These are phyloP conservation scores for Cricetomys ansorgei DNA, from an alignment of 2,113 vertebrate species.

Conservation along the genomic window DNA sequence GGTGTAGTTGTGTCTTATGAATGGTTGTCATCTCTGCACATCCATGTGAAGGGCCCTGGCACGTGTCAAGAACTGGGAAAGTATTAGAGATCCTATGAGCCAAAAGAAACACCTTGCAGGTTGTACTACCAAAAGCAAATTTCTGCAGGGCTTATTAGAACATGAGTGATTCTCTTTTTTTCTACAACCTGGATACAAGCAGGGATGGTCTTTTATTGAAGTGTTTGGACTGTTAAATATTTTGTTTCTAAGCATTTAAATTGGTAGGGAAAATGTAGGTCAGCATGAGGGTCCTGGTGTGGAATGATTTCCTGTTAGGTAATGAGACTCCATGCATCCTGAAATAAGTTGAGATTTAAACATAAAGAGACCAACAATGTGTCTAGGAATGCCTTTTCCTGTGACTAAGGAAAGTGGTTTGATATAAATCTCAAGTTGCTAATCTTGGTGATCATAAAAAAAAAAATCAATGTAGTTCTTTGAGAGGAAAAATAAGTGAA, in stretches of 20 bases:
- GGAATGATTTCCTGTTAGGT: conserved; percentile 16
- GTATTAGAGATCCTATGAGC: neutral
- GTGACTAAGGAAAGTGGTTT: neutral
- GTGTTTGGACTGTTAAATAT: neutral
- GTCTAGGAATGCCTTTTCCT: neutral
- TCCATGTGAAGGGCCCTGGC: conserved; percentile 11
- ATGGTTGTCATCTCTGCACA: neutral
- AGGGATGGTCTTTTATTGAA: neutral
- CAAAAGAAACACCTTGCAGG: conserved; percentile 10
- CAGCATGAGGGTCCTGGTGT: conserved; percentile 32
- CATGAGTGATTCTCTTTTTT: neutral
- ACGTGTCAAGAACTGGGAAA: conserved; percentile 3
- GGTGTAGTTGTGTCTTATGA: conserved; percentile 33
- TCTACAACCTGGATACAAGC: neutral
- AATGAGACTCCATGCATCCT: neutral
- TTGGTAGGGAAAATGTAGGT: conserved; percentile 30
- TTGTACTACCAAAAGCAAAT: neutral
- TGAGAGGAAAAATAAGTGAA: neutral
- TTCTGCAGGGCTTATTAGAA: conserved; percentile 32
- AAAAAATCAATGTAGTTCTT: neutral
- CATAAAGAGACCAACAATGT: neutral
- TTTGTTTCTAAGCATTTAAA: conserved; percentile 53
- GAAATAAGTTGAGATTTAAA: neutral
- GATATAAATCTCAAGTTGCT: neutral
- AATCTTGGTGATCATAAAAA: neutral